Evolutionary conservation across 2,888 invertebrate genomes (phyloP).

Genomic region (Torymus auratus): DNA sequence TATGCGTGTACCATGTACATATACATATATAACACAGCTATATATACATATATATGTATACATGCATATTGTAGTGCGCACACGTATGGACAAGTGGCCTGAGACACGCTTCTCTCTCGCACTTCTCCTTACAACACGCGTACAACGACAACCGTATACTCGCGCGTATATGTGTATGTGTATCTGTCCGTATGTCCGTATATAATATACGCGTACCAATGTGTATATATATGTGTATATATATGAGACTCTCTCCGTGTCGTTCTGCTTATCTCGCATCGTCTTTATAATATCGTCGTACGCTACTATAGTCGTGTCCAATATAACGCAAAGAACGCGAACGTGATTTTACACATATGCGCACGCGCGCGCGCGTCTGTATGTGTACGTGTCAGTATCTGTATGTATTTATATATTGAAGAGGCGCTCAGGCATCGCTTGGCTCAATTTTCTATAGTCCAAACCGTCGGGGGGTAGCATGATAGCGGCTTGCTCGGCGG

Average conservation of each 20-base stretch:
- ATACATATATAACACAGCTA: conserved; percentile 41
- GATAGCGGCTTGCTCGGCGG: conserved; percentile 10
- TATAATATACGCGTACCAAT: background rate
- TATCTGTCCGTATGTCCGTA: no score
- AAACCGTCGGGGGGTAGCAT: conserved; percentile 51
- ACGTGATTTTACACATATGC: no score
- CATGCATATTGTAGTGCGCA: conserved; percentile 31
- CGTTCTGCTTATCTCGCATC: background rate
- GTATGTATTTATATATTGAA: conserved; percentile 43
- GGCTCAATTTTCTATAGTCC: conserved; percentile 52
- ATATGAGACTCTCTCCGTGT: no score
- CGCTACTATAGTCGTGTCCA: background rate
- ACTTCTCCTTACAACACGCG: background rate
- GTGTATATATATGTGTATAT: background rate
- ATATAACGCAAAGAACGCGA: background rate
- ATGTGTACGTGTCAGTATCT: no score
- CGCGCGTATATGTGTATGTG: background rate
- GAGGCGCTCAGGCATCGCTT: conserved; percentile 56
- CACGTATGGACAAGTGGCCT: background rate
- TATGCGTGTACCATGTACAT: conserved; percentile 12
- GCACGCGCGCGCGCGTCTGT: no score
- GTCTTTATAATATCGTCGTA: background rate
- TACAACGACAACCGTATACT: background rate
- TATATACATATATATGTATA: conserved; percentile 43
- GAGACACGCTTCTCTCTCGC: background rate